Evolutionary conservation across 2,797 vertebrate species (phyloP), one percentile per base, ranked within the genome.

Genomic region (Microchirus variegatus): DNA sequence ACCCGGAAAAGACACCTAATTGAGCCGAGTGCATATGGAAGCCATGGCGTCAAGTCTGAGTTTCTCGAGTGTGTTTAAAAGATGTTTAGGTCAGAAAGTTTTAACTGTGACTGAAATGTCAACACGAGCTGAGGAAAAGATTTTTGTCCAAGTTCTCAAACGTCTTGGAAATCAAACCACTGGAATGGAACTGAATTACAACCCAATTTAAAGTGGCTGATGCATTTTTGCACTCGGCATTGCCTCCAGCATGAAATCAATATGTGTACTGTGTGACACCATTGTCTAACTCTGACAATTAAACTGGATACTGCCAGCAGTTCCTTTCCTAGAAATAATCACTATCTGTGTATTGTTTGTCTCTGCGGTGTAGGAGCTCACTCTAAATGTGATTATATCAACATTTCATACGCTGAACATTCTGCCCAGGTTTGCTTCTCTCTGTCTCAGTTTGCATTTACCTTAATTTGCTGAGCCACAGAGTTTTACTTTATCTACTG

Each of bases 241-340:
- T 15, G 47, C 66, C 62, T 49, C 22, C 36, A 36, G 73, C 56
- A 35, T 60, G 38, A 40, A 67, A 75, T 79, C 73, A 64, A 67
- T 78, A 69, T 42, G 52, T 61, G 31, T 52, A 48, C 18, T 48
- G 47, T 63, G 67, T 65, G 62, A 78, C 70, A 70, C 63, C 43
- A 18, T 58, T 73, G 53, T 79, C 60, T 49, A 11, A 40, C 70
- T 76, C 66, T 53, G 43, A 50, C 59, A 56, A 37, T 47, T 56
- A 41, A 52, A 74, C 60, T 70, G 64, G 67, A 75, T 53, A 35
- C 19, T 45, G 54, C 63, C 67, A 57, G 56, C 53, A 60, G 66
- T 44, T 54, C 14, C 59, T 65, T 69, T 11, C 8, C 26, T 62
- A 5, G 1, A 71, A 56, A 62, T 51, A 56, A 73, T 66, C 53